A percentile compares a stretch with the other conserved stretches of the same genome.
Evolutionary conservation across 1,140 invertebrate species (phyloP).

Genomic region (fruit fly (Drosophila melanogaster)): DNA sequence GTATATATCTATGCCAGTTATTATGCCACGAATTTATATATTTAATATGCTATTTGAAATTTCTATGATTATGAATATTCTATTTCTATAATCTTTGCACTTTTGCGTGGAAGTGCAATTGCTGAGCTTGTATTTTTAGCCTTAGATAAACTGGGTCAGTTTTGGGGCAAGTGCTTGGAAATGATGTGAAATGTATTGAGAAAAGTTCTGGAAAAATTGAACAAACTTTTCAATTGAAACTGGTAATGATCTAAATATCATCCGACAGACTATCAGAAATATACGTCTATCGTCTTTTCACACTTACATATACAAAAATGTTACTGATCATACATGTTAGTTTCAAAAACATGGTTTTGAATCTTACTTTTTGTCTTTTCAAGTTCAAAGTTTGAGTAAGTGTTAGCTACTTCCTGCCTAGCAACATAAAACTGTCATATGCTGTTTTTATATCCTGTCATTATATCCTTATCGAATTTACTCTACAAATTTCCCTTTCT

Average conservation of each 20-base stretch:
- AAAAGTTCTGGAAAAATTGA: too few relatives aligned
- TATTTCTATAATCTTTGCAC: conserved; percentile 2
- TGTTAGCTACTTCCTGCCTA: not conserved
- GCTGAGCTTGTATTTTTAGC: conserved; percentile 18
- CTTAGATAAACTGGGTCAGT: conserved; percentile 30
- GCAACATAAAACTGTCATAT: not conserved
- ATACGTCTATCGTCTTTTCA: too few relatives aligned
- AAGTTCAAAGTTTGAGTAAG: not conserved
- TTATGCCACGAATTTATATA: conserved; percentile 8
- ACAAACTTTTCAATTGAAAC: not conserved
- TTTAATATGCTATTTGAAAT: not conserved
- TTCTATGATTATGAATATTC: too few relatives aligned
- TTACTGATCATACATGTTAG: too few relatives aligned
- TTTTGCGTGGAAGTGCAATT: conserved; percentile 16
- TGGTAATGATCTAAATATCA: too few relatives aligned
- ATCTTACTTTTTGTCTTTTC: not conserved
- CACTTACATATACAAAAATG: too few relatives aligned
- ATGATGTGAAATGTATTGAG: too few relatives aligned
- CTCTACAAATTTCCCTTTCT: not conserved
- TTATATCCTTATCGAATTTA: not conserved
- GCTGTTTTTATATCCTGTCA: too few relatives aligned
- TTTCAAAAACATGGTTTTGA: not conserved
- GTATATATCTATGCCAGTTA: not conserved
- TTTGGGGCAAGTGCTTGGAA: not conserved
- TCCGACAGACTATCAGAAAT: too few relatives aligned